Percentiles rank a stretch among this genome's conserved stretches.
phyloP scores from a whole-genome alignment of 2,888 invertebrate species.

The Phymatocera aterrima region DNA sequence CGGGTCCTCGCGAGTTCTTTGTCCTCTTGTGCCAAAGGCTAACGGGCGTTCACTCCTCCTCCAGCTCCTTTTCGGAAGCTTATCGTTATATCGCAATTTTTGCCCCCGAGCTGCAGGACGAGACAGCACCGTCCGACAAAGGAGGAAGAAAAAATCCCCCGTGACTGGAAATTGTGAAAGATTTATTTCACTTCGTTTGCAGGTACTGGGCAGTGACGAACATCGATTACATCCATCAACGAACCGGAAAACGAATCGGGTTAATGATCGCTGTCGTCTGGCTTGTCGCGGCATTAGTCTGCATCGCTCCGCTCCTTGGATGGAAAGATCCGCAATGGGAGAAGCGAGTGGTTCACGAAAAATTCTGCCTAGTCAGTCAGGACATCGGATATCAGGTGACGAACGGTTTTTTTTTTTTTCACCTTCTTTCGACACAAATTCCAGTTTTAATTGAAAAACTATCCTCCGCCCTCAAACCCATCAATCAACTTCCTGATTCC shows the following conservation, averaged over 20 bases:
- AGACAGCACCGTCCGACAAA: no score
- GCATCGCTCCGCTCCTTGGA: constrained; percentile 91
- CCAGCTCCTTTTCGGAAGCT: neutral
- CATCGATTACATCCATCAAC: constrained; percentile 91
- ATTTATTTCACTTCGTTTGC: constrained; percentile 46
- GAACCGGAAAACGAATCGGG: constrained; percentile 86
- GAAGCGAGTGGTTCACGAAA: constrained; percentile 79
- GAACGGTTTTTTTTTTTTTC: neutral
- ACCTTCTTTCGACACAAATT: no score
- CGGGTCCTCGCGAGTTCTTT: no score
- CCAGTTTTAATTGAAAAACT: neutral
- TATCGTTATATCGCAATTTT: no score
- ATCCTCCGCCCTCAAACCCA: neutral
- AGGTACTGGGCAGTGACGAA: constrained; percentile 95
- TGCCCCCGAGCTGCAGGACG: neutral
- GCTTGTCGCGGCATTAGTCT: constrained; percentile 89
- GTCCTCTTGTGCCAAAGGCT: neutral
- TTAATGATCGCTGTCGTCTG: constrained; percentile 90
- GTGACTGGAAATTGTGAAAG: neutral
- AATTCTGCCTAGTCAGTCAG: constrained; percentile 89
- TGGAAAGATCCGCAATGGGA: constrained; percentile 85
- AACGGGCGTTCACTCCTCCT: neutral
- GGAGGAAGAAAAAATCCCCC: no score
- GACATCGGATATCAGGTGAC: constrained; percentile 81
- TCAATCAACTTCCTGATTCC: neutral